Conservation (phyloP, 2,113 vertebrate species). For the Cygnus buccinator region DNA sequence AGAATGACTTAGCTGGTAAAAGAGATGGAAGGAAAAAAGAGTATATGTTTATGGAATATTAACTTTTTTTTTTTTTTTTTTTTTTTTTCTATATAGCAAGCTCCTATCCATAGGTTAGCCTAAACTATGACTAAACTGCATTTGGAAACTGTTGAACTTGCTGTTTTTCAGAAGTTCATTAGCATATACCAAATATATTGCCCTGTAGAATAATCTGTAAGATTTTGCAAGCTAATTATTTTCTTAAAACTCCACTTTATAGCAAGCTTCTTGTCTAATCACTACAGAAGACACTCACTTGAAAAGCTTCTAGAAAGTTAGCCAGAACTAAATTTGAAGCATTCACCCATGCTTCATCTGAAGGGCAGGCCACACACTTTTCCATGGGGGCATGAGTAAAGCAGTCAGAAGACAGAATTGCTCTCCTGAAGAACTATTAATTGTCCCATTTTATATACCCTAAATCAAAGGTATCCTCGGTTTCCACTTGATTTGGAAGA, state of each 20-base stretch:
- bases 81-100: neutral
- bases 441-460: neutral
- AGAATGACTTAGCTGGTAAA: neutral
- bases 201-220: neutral
- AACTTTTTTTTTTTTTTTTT: neutral
- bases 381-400: neutral
- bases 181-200: neutral
- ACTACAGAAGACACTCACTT: neutral
- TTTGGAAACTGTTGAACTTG: neutral
- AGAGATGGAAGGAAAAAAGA: neutral
- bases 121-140: neutral
- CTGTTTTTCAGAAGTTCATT: neutral
- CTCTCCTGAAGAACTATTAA: neutral
- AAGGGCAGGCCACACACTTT: neutral
- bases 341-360: neutral
- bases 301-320: neutral
- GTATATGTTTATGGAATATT: neutral
- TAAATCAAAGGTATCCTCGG: neutral
- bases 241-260: neutral
- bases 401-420: accelerated
- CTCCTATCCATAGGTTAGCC: neutral
- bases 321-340: neutral
- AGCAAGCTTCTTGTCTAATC: neutral
- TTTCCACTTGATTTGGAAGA: neutral
- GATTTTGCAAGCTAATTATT: neutral